phyloP scores from a whole-genome alignment of 2,888 invertebrate genomes.

The Ptycholaimellus sp. region DNA sequence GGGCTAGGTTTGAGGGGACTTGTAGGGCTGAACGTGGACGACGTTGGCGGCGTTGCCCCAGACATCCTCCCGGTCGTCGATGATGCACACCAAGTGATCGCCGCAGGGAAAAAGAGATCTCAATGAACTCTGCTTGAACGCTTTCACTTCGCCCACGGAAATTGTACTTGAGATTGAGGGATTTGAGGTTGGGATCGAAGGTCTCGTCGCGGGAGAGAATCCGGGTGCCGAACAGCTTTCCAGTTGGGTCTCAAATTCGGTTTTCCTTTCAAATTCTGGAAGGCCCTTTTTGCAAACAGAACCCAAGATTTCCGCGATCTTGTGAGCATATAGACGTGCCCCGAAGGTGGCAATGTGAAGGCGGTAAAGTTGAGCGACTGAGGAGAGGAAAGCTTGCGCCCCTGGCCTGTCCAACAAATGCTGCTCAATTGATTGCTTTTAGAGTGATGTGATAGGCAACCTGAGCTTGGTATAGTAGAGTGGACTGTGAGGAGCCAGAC shows the following conservation, averaged over 20 bases:
- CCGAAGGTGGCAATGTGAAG: slow-evolving; percentile 97
- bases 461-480: too few species aligned
- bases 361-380: slow-evolving; percentile 55
- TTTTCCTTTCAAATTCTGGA: background rate
- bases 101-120: slow-evolving; percentile 93
- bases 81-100: slow-evolving; percentile 91
- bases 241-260: slow-evolving; percentile 70
- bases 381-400: too few species aligned
- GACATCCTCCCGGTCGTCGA: slow-evolving; percentile 95
- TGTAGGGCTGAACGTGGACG: slow-evolving; percentile 55
- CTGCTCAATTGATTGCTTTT: too few species aligned
- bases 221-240: slow-evolving; percentile 67
- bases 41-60: slow-evolving; percentile 89
- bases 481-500: too few species aligned
- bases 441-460: too few species aligned
- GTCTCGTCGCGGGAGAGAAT: slow-evolving; percentile 92
- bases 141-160: background rate
- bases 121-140: background rate
- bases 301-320: slow-evolving; percentile 43
- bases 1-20: too few species aligned
- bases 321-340: slow-evolving; percentile 82
- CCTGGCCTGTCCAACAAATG: too few species aligned
- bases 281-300: background rate
- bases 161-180: slow-evolving; percentile 72
- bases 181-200: slow-evolving; percentile 78